phyloP scores from a whole-genome alignment of 2,113 vertebrate genomes.

The Scomber scombrus region DNA sequence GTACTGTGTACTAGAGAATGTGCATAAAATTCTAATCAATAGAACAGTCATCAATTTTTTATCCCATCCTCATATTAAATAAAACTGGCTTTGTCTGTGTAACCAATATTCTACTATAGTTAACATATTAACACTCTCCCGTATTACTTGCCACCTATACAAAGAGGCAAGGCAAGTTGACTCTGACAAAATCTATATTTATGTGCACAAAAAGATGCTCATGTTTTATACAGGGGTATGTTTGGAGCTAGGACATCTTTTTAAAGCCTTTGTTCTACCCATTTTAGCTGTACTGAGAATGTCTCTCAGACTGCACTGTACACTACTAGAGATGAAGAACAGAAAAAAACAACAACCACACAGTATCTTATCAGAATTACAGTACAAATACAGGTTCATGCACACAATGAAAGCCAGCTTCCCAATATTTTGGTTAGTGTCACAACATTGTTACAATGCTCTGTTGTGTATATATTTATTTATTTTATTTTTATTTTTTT shows the following conservation, averaged over 20 bases:
- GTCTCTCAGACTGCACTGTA: slow-evolving; percentile 58
- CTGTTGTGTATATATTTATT: slow-evolving; percentile 72
- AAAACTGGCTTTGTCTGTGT: not conserved
- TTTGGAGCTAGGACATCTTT: slow-evolving; percentile 47
- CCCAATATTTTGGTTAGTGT: slow-evolving; percentile 82
- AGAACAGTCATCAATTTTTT: slow-evolving; percentile 6
- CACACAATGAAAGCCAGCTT: slow-evolving; percentile 87
- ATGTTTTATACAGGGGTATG: slow-evolving; percentile 37
- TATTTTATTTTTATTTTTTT: slow-evolving; percentile 59
- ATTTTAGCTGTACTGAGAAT: slow-evolving; percentile 36
- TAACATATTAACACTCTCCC: not conserved
- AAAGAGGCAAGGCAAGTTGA: slow-evolving; percentile 8
- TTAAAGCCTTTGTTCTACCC: slow-evolving; percentile 60
- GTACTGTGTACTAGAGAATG: not conserved
- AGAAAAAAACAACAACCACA: slow-evolving; percentile 59
- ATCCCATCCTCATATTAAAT: not conserved
- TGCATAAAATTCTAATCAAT: slow-evolving; percentile 15
- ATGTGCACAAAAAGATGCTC: slow-evolving; percentile 45
- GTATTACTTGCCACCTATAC: slow-evolving; percentile 24
- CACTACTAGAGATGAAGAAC: slow-evolving; percentile 69
- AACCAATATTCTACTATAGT: not conserved
- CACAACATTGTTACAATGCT: slow-evolving; percentile 80
- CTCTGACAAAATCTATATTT: slow-evolving; percentile 17
- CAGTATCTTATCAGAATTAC: slow-evolving; percentile 78
- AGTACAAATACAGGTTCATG: slow-evolving; percentile 86